phyloP scores from a whole-genome alignment of 2,888 invertebrate genomes.

The Hybos culiciformis region DNA sequence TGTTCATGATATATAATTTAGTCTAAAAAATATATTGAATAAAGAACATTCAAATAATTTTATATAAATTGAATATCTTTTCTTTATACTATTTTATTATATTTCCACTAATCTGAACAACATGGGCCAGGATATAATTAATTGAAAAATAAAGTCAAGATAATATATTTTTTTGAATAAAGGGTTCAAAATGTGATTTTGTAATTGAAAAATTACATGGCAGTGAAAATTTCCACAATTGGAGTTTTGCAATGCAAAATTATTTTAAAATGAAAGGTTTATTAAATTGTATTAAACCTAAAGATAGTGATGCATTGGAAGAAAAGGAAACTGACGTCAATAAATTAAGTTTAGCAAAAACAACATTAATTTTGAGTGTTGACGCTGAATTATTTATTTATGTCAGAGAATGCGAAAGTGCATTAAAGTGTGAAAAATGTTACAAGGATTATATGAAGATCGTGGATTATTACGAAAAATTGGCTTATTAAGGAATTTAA shows the following conservation, averaged over 20 bases:
- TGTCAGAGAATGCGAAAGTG: background rate
- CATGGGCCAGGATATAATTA: too few relatives aligned
- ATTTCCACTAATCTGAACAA: too few relatives aligned
- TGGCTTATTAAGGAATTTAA: conserved; percentile 6
- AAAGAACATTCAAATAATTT: too few relatives aligned
- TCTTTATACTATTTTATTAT: too few relatives aligned
- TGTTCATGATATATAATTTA: too few relatives aligned
- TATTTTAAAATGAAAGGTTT: background rate
- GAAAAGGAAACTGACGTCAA: background rate
- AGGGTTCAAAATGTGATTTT: background rate
- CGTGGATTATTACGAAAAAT: conserved; percentile 8
- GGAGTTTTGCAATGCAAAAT: background rate
- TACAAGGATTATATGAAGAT: conserved; percentile 6
- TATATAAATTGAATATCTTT: too few relatives aligned
- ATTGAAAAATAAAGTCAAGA: too few relatives aligned
- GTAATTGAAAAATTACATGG: background rate
- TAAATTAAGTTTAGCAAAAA: background rate
- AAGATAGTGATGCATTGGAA: background rate
- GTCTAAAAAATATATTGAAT: too few relatives aligned
- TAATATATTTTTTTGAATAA: too few relatives aligned
- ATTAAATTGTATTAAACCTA: background rate
- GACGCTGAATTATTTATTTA: background rate
- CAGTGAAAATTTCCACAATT: background rate
- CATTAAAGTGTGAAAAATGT: background rate
- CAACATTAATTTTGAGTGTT: background rate